Conservation (phyloP, 1,140 invertebrate genomes). For the Cotesia glomerata region DNA sequence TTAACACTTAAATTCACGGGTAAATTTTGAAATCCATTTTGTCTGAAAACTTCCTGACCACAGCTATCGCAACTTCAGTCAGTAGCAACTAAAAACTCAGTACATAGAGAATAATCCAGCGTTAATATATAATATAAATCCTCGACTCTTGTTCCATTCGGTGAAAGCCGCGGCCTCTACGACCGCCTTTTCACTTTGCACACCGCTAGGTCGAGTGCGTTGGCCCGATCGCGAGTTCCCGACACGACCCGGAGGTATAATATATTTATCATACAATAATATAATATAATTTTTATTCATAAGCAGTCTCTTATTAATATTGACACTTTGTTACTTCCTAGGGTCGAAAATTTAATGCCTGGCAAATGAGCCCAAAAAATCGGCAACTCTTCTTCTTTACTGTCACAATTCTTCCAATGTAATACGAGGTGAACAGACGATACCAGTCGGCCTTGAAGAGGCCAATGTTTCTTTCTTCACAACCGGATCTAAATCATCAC, state of each 20-base stretch:
- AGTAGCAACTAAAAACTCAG: not conserved
- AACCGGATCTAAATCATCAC: not conserved
- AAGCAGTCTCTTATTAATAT: too few relatives aligned
- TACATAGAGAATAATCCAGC: too few relatives aligned
- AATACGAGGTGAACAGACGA: constrained; percentile 4
- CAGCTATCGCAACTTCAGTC: not conserved
- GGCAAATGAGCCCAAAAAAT: too few relatives aligned
- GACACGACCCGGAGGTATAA: constrained; percentile 21
- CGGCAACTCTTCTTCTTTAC: not conserved
- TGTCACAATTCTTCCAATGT: not conserved
- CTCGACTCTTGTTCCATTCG: constrained; percentile 7
- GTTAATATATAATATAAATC: constrained; percentile 5
- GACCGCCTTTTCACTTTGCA: constrained; percentile 54
- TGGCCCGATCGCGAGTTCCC: constrained; percentile 22
- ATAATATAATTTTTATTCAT: not conserved
- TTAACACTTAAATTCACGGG: not conserved
- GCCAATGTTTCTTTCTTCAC: constrained; percentile 4
- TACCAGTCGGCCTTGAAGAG: constrained; percentile 12
- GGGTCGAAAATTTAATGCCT: too few relatives aligned
- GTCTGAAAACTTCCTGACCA: too few relatives aligned
- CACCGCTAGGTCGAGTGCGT: constrained; percentile 30
- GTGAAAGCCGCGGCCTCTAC: constrained; percentile 49
- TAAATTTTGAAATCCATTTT: too few relatives aligned
- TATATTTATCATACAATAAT: not conserved
- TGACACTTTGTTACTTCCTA: too few relatives aligned